A percentile compares a stretch with the other conserved stretches of the same genome.
phyloP scores from a whole-genome alignment of 2,888 invertebrate species.

The Lacanobia wlatinum region DNA sequence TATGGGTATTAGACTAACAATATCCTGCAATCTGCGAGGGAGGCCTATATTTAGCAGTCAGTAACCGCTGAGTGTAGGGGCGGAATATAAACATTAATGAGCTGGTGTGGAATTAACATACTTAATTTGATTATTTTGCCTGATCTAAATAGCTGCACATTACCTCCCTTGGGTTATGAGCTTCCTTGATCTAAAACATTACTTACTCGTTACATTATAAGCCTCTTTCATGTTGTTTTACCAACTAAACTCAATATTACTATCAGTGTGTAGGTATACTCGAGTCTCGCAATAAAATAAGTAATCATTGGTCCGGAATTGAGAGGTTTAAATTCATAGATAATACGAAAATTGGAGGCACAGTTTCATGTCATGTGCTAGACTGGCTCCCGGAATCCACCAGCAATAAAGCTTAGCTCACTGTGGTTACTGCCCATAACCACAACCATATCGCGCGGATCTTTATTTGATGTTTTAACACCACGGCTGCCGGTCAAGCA shows the following conservation, averaged over 20 bases:
- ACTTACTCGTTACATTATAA: not conserved
- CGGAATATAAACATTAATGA: conserved; percentile 38
- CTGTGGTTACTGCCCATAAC: conserved; percentile 63
- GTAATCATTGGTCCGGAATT: conserved; percentile 35
- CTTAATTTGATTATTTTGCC: conserved; percentile 29
- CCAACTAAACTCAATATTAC: conserved; percentile 11
- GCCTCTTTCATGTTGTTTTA: not conserved
- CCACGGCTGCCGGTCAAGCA: conserved; percentile 35
- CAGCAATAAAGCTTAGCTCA: conserved; percentile 72
- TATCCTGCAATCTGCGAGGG: conserved; percentile 24
- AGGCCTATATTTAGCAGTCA: conserved; percentile 37
- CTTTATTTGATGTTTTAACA: conserved; percentile 60
- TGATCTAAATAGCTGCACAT: conserved; percentile 33
- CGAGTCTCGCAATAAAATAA: conserved; percentile 46
- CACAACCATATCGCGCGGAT: conserved; percentile 66
- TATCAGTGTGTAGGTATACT: not conserved
- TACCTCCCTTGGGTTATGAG: not conserved
- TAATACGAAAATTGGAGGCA: conserved; percentile 56
- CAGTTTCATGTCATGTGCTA: conserved; percentile 65
- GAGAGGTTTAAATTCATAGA: conserved; percentile 45
- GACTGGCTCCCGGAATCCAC: conserved; percentile 54
- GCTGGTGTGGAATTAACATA: conserved; percentile 33
- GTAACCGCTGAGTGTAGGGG: conserved; percentile 26
- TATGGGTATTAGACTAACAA: conserved; percentile 17
- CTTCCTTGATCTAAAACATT: not conserved